phyloP scores from a whole-genome alignment of 2,797 vertebrate genomes.

The Ctenopoma multispine region DNA sequence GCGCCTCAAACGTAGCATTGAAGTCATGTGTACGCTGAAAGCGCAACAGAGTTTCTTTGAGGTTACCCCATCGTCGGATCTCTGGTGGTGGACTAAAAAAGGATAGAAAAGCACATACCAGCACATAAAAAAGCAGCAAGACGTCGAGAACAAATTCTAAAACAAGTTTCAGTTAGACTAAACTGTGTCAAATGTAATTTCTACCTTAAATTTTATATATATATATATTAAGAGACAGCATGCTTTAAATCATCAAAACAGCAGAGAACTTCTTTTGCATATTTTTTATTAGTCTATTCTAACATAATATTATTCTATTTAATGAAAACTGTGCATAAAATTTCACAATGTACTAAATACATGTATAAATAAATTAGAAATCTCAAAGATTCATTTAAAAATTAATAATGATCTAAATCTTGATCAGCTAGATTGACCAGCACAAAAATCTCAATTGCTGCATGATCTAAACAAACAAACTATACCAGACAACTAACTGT shows the following conservation, averaged over 20 bases:
- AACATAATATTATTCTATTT: too few relatives aligned
- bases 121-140: not conserved
- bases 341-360: too few relatives aligned
- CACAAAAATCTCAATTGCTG: too few relatives aligned
- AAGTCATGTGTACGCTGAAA: conserved; percentile 91
- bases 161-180: not conserved
- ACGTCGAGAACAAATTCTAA: not conserved
- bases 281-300: too few relatives aligned
- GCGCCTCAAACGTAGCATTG: conserved; percentile 88
- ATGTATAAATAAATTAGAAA: too few relatives aligned
- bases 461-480: too few relatives aligned
- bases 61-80: conserved; percentile 90
- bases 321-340: too few relatives aligned
- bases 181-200: not conserved
- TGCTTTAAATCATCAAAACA: not conserved
- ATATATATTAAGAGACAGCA: not conserved
- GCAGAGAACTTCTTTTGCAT: not conserved
- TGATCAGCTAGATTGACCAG: too few relatives aligned
- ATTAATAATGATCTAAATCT: too few relatives aligned
- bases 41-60: conserved; percentile 90
- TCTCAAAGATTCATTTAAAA: not conserved
- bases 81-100: conserved; percentile 86
- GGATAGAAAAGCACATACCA: not conserved
- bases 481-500: not conserved
- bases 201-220: not conserved